phyloP scores from a whole-genome alignment of 1,140 invertebrate species.

The Philotrypesis tridentata region DNA sequence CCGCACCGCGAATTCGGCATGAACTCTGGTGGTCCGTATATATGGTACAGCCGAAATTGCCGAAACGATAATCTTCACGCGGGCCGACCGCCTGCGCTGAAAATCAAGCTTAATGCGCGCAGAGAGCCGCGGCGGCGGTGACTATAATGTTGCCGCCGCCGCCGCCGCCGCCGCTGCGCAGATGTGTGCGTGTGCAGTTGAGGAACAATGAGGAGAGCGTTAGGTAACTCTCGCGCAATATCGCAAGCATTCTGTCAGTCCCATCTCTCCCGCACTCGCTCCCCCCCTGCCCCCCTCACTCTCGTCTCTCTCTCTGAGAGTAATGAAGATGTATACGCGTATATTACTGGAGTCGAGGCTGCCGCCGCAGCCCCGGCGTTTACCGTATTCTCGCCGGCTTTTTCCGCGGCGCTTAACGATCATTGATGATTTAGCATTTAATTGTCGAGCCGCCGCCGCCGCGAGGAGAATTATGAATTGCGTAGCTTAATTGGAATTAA shows the following conservation, averaged over 20 bases:
- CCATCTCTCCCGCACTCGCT: too few species aligned
- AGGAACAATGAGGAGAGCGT: background rate
- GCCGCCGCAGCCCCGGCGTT: too few species aligned
- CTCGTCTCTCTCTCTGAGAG: background rate
- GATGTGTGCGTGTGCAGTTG: background rate
- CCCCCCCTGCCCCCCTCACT: too few species aligned
- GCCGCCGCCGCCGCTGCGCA: too few species aligned
- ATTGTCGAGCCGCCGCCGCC: too few species aligned
- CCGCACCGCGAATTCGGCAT: background rate
- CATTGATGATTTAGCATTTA: too few species aligned
- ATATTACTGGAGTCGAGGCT: background rate
- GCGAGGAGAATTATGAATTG: too few species aligned
- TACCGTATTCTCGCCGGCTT: too few species aligned
- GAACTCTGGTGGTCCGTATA: background rate
- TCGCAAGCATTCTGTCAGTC: background rate
- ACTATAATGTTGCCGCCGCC: constrained; percentile 11
- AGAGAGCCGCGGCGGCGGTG: too few species aligned
- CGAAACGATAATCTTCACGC: constrained; percentile 25
- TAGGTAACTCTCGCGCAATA: background rate
- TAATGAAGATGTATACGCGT: background rate
- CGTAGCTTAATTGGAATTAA: too few species aligned
- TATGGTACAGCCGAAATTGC: constrained; percentile 17
- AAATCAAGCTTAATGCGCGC: constrained; percentile 18
- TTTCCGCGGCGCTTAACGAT: too few species aligned
- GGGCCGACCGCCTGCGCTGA: background rate